Percentiles rank a stretch among this genome's conserved stretches.
Conservation (phyloP, 1,140 invertebrate species). For the Drosophila takahashii region DNA sequence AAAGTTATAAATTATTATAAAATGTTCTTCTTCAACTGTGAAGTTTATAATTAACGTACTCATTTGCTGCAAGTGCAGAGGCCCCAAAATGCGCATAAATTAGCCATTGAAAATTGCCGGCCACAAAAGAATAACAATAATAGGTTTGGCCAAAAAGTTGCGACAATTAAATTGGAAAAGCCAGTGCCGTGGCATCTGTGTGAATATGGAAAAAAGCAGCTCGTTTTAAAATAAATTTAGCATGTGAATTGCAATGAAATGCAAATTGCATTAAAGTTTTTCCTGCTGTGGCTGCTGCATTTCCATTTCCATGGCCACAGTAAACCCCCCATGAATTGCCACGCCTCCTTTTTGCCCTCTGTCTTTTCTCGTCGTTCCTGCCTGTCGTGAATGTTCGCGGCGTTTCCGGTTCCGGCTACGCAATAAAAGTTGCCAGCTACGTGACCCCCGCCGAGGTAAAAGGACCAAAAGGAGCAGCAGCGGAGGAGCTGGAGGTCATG, state of each 20-base stretch:
- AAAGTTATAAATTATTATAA: background rate
- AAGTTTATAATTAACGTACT: conserved; percentile 4
- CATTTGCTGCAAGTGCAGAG: background rate
- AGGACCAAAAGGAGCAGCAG: background rate
- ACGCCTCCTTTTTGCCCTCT: background rate
- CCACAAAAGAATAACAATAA: conserved; percentile 12
- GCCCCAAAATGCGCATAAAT: conserved; percentile 35
- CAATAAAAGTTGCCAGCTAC: conserved; percentile 70
- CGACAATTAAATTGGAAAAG: conserved; percentile 30
- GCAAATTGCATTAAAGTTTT: conserved; percentile 71
- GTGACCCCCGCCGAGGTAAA: conserved; percentile 43
- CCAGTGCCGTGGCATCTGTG: conserved; percentile 22
- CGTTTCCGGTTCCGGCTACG: conserved; percentile 67
- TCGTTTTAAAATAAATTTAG: conserved; percentile 46
- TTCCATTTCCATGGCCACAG: conserved; percentile 6
- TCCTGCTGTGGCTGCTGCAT: conserved; percentile 21
- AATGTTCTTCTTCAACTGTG: background rate
- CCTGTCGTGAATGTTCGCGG: conserved; percentile 41
- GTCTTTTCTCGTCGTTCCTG: background rate
- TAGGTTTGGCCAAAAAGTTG: conserved; percentile 19
- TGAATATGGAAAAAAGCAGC: conserved; percentile 7
- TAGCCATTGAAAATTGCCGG: conserved; percentile 1
- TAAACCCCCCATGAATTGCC: background rate
- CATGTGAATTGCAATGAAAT: conserved; percentile 71
- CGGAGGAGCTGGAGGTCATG: conserved; percentile 15